Evolutionary conservation across 2,113 vertebrate species (phyloP).

Genomic region (Gnathonemus echidnorhynchus): DNA sequence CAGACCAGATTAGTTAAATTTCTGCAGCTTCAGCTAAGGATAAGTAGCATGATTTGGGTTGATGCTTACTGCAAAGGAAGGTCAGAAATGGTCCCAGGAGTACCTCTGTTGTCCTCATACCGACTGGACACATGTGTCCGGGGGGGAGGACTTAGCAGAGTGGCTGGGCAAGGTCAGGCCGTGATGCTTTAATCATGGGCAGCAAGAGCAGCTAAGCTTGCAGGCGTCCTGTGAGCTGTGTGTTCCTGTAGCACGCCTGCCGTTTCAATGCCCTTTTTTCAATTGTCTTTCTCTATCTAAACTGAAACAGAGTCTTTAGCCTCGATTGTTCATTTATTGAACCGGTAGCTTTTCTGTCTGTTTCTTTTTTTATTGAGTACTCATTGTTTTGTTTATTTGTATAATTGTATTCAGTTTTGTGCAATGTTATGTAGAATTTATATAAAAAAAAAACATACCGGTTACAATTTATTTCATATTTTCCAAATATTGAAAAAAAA

Average conservation of each 20-base stretch:
- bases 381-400: background rate
- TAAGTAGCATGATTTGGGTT: background rate
- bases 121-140: background rate
- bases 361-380: background rate
- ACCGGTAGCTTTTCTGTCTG: background rate
- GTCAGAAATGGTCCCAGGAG: background rate
- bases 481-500: background rate
- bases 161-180: constrained; percentile 15
- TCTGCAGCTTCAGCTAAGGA: background rate
- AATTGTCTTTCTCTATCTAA: background rate
- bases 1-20: background rate
- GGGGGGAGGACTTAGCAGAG: background rate
- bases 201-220: background rate
- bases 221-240: background rate
- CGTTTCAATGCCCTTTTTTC: background rate
- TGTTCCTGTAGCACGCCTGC: background rate
- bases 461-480: background rate
- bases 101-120: background rate
- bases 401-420: background rate
- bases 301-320: background rate
- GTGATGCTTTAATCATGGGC: background rate
- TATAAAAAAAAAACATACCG: background rate
- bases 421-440: background rate
- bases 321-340: background rate
- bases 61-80: background rate